phyloP scores from a whole-genome alignment of 2,113 vertebrate species.

The Psephotus haematonotus region DNA sequence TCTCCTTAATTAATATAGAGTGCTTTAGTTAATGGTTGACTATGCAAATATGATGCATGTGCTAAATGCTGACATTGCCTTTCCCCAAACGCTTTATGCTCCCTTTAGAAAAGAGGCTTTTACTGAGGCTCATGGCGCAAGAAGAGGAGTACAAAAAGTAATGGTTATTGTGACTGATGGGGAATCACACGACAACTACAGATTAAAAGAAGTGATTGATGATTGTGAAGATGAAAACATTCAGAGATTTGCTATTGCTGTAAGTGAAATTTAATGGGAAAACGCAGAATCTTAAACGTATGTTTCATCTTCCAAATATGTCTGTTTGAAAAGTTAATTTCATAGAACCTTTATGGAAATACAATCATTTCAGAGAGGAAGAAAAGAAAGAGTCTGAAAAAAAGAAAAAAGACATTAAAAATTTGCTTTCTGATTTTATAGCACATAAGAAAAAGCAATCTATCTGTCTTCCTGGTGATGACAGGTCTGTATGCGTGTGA shows the following conservation, averaged over 20 bases:
- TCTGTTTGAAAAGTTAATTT: slow-evolving; percentile 5
- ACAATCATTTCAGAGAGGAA: not conserved
- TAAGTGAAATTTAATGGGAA: slow-evolving; percentile 75
- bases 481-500: not conserved
- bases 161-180: slow-evolving; percentile 98
- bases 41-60: not conserved
- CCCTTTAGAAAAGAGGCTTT: slow-evolving; percentile 87
- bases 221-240: slow-evolving; percentile 85
- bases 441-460: not conserved
- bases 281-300: slow-evolving; percentile 4
- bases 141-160: slow-evolving; percentile 90
- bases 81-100: not conserved
- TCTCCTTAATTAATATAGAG: not conserved
- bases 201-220: slow-evolving; percentile 77
- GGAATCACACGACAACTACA: slow-evolving; percentile 90
- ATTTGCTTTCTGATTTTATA: not conserved
- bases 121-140: slow-evolving; percentile 84
- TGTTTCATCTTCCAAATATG: not conserved
- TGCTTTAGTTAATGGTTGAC: not conserved
- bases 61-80: not conserved
- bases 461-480: not conserved
- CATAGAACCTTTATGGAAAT: not conserved
- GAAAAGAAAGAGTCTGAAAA: not conserved
- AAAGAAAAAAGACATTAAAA: not conserved
- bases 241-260: slow-evolving; percentile 93